Evolutionary conservation across 2,113 vertebrate genomes (phyloP).

Genomic region (Chaetodon auriga): DNA sequence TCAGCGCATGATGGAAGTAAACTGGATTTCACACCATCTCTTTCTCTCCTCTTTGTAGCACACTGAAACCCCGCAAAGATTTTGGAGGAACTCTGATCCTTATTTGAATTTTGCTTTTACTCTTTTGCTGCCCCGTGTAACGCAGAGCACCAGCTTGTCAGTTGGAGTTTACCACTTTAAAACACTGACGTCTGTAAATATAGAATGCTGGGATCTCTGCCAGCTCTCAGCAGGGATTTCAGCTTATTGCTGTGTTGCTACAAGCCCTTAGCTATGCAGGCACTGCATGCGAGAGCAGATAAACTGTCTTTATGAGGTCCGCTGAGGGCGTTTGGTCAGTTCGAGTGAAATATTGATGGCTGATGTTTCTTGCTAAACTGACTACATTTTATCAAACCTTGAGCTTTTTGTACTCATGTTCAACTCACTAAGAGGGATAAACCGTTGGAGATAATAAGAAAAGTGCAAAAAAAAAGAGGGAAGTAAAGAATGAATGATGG

Average conservation of each 20-base stretch:
- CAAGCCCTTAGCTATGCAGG: conserved; percentile 42
- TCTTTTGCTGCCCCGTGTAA: conserved; percentile 12
- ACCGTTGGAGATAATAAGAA: conserved; percentile 7
- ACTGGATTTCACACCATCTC: conserved; percentile 16
- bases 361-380: conserved; percentile 13
- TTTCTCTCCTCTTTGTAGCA: conserved; percentile 14
- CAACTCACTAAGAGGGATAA: background rate
- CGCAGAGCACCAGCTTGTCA: conserved; percentile 31
- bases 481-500: background rate
- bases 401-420: conserved; percentile 27
- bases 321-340: conserved; percentile 32
- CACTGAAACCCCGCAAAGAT: background rate
- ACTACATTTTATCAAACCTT: conserved; percentile 2
- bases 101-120: conserved; percentile 29
- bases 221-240: conserved; percentile 41
- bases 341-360: conserved; percentile 22
- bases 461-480: background rate
- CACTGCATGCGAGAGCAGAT: conserved; percentile 12
- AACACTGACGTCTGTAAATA: conserved; percentile 52
- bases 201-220: conserved; percentile 28
- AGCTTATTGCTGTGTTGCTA: conserved; percentile 44
- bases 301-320: conserved; percentile 29
- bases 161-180: conserved; percentile 50
- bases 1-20: background rate
- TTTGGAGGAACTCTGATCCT: background rate